Evolutionary conservation across 1,140 invertebrate genomes (phyloP).

Genomic region (Drosophila ambigua): DNA sequence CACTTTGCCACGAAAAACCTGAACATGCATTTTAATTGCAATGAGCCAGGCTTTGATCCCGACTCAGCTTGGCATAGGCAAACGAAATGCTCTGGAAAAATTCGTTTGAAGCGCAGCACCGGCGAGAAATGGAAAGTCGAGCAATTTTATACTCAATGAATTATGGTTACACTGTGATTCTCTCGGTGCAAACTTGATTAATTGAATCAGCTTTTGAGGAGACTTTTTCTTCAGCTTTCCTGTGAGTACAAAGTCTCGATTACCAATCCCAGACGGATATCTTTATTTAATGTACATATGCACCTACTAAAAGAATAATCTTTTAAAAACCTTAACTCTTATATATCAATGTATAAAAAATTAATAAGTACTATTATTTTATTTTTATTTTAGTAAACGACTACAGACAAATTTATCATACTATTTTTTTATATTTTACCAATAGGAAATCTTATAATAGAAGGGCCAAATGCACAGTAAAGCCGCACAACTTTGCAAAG

Average conservation of each 20-base stretch:
- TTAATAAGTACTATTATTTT: too few relatives aligned
- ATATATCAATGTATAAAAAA: too few relatives aligned
- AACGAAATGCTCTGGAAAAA: constrained; percentile 71
- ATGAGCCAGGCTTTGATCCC: constrained; percentile 30
- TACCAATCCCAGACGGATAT: neutral
- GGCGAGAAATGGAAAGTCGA: constrained; percentile 47
- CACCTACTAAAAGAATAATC: too few relatives aligned
- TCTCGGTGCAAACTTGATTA: neutral
- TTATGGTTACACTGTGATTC: constrained; percentile 2
- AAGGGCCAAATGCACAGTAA: neutral
- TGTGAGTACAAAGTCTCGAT: too few relatives aligned
- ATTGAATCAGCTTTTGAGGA: neutral
- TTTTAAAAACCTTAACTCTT: too few relatives aligned
- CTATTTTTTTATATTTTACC: too few relatives aligned
- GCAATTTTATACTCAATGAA: neutral
- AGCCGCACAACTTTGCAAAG: constrained; percentile 9
- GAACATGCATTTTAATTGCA: constrained; percentile 80
- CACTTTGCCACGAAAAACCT: constrained; percentile 73
- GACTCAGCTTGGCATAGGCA: constrained; percentile 40
- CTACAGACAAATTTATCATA: too few relatives aligned
- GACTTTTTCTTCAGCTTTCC: too few relatives aligned
- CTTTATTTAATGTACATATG: too few relatives aligned
- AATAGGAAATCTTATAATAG: neutral
- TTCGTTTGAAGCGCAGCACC: constrained; percentile 54
- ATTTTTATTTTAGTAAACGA: too few relatives aligned